These are phyloP conservation scores for Tetragonisca angustula DNA, from an alignment of 2,888 invertebrate species.

Conservation along the genomic window DNA sequence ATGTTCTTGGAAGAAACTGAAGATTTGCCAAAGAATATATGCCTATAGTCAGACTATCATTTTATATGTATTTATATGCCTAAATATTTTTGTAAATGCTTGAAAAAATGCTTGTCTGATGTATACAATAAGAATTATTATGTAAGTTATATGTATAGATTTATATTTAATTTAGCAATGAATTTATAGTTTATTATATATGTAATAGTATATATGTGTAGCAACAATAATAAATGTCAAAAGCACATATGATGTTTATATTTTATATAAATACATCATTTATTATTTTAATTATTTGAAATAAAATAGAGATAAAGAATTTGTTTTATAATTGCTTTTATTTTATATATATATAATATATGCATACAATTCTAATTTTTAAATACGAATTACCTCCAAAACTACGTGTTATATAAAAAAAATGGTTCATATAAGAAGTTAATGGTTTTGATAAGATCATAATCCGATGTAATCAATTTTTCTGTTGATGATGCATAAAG, in stretches of 20 bases:
- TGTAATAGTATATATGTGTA: background rate
- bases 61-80: background rate
- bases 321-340: background rate
- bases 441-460: too few relatives aligned
- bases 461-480: too few relatives aligned
- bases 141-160: conserved; percentile 2
- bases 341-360: background rate
- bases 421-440: too few relatives aligned
- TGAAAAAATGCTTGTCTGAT: conserved; percentile 10
- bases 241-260: conserved; percentile 7
- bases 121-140: background rate
- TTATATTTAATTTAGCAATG: background rate
- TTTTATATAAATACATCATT: background rate
- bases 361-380: background rate
- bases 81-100: conserved; percentile 27
- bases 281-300: background rate
- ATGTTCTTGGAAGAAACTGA: background rate
- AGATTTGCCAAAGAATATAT: conserved; percentile 21
- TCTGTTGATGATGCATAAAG: too few relatives aligned
- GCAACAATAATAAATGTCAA: conserved; percentile 19
- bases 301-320: background rate
- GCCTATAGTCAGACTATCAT: background rate
- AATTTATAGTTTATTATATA: conserved; percentile 3
- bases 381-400: too few relatives aligned
- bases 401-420: background rate